phyloP scores from a whole-genome alignment of 2,888 invertebrate species.

The Bursaphelenchus okinawaensis region DNA sequence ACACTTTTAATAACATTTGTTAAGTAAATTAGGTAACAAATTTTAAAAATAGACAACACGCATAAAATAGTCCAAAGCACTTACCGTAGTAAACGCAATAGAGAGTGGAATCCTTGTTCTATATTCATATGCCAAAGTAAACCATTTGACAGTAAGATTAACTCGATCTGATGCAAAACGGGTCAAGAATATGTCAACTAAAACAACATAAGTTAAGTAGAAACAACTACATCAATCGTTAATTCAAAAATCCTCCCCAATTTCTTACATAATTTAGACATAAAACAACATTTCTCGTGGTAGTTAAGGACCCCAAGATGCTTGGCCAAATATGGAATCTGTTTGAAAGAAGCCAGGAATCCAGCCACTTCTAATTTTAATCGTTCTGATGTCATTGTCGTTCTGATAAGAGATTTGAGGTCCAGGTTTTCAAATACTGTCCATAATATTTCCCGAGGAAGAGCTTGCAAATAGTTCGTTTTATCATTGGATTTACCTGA shows the following conservation, averaged over 20 bases:
- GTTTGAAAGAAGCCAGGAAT: neutral
- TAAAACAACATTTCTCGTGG: neutral
- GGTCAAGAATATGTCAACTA: neutral
- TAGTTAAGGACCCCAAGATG: neutral
- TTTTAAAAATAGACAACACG: no score
- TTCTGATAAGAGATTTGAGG: neutral
- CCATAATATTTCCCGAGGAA: neutral
- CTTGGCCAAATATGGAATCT: neutral
- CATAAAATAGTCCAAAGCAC: no score
- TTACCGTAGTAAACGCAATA: neutral
- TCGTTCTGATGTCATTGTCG: neutral
- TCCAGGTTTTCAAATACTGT: neutral
- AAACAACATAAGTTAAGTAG: neutral
- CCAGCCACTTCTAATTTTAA: neutral
- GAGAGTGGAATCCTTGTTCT: neutral
- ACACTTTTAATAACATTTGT: no score
- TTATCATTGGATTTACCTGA: no score
- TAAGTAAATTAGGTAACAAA: no score
- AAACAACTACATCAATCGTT: no score
- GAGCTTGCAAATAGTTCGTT: no score
- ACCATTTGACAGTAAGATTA: neutral
- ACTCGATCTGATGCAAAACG: neutral
- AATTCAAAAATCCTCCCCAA: no score
- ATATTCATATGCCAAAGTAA: neutral
- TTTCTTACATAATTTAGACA: neutral